These are phyloP conservation scores for Rousettus madagascariensis DNA, from an alignment of 2,797 vertebrate genomes.

Conservation along the genomic window DNA sequence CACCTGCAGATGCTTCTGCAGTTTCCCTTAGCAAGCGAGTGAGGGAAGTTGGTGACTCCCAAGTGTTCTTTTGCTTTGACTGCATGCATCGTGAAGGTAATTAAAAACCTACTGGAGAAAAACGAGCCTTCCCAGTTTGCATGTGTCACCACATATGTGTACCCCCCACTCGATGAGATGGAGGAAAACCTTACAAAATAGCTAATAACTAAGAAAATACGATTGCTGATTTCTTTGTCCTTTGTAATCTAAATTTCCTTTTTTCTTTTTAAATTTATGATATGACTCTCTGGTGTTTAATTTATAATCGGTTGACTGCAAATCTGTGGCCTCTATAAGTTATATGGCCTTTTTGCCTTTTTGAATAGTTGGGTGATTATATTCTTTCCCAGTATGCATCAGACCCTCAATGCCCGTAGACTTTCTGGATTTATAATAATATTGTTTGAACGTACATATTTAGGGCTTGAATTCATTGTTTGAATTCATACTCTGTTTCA, in stretches of 20 bases:
- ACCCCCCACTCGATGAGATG: neutral
- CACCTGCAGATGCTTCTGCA: constrained; percentile 10
- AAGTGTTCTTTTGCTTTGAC: constrained; percentile 32
- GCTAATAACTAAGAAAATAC: neutral
- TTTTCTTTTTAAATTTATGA: neutral
- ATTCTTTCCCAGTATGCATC: neutral
- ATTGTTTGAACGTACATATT: neutral
- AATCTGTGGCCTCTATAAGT: neutral
- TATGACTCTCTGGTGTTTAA: neutral
- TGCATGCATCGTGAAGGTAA: neutral
- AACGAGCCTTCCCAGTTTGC: neutral
- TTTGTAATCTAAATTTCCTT: neutral
- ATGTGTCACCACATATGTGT: neutral
- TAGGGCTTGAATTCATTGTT: constrained; percentile 3
- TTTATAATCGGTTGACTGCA: constrained; percentile 30
- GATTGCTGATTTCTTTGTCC: neutral
- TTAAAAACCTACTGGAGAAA: neutral
- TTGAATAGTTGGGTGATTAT: constrained; percentile 8
- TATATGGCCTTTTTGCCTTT: neutral
- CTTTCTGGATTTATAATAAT: constrained; percentile 30
- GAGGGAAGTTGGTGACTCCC: constrained; percentile 33
- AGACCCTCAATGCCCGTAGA: neutral
- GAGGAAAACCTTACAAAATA: neutral
- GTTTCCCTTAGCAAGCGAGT: constrained; percentile 37
- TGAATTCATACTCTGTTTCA: neutral